Base-by-base conservation (phyloP, 2,113 vertebrate species). In the Neogale vison region DNA sequence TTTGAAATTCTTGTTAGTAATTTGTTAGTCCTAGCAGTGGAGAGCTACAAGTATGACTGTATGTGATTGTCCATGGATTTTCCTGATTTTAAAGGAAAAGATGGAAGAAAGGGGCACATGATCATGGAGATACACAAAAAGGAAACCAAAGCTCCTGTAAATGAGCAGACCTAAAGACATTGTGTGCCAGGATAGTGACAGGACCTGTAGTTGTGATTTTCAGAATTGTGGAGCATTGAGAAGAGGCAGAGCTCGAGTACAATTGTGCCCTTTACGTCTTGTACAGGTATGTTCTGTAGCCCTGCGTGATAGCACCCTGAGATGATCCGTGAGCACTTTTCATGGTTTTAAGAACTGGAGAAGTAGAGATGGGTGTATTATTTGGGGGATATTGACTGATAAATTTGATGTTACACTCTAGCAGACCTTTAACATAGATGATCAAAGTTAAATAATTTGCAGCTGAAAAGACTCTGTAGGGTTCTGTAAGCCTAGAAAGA, bases 231-330 rank as follows among this genome's bases (percentile, higher is more conserved):
- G 23, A 36, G 0, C 52, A 3, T 0, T 47, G 92, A 39, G 72
- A 61, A 84, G 31, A 1, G 45, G 42, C 7, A 29, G 82, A 45
- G 57, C 21, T 7, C 0, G 42, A 47, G 23, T 11, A 10, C 31
- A 10, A 0, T 7, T 18, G 18, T 24, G 23, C 14, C 26, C 24
- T 3, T 2, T 6, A 20, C 7, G 29, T 6, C 17, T 24, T 34
- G 55, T 23, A 7, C 15, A 6, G 0, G 36, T 63, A 65, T 5
- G 39, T 24, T 13, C 76, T 61, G 31, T 29, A 3, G 13, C 42
- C 39, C 26, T 67, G 29, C 0, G 1, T n/a, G 39, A 14, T 17
- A 4, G 6, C 23, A 59, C 80, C 36, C 72, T 34, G n/a, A 50
- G 55, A 21, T 29, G 39, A 31, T 0, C 12, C 36, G 17, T 4